These are phyloP conservation scores for Agrochola circellaris DNA, from an alignment of 2,888 invertebrate species.

Conservation along the genomic window DNA sequence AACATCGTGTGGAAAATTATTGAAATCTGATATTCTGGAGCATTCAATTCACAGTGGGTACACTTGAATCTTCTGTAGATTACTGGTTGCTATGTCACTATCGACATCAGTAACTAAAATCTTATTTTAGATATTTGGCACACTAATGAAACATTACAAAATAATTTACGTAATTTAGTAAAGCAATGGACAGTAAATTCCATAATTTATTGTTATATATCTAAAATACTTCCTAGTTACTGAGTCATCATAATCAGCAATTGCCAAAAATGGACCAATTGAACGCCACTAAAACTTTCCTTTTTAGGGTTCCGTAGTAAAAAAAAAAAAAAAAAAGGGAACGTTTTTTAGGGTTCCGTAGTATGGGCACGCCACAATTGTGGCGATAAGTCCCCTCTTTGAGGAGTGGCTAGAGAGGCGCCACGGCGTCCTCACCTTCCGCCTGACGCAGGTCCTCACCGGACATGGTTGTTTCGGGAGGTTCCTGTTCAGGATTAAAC, in stretches of 20 bases:
- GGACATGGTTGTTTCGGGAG: no score
- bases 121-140: slow-evolving; percentile 24
- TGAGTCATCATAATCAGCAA: no score
- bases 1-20: slow-evolving; percentile 33
- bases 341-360: no score
- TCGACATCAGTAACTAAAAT: slow-evolving; percentile 13
- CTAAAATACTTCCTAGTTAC: no score
- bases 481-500: no score
- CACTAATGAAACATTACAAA: not conserved
- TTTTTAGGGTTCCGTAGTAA: no score
- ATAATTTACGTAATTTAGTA: slow-evolving; percentile 3
- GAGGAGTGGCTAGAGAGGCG: no score
- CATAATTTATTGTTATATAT: not conserved
- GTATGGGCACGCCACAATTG: no score
- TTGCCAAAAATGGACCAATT: not conserved
- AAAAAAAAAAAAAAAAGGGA: no score
- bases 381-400: no score
- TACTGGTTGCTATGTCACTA: slow-evolving; percentile 9
- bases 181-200: not conserved
- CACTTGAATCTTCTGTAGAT: not conserved
- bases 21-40: slow-evolving; percentile 38
- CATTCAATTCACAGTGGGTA: slow-evolving; percentile 20
- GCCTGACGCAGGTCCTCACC: no score
- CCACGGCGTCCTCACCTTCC: no score
- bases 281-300: not conserved